A percentile compares a stretch with the other conserved stretches of the same genome.
Evolutionary conservation across 2,797 vertebrate genomes (phyloP).

Genomic region (Chelonia mydas): DNA sequence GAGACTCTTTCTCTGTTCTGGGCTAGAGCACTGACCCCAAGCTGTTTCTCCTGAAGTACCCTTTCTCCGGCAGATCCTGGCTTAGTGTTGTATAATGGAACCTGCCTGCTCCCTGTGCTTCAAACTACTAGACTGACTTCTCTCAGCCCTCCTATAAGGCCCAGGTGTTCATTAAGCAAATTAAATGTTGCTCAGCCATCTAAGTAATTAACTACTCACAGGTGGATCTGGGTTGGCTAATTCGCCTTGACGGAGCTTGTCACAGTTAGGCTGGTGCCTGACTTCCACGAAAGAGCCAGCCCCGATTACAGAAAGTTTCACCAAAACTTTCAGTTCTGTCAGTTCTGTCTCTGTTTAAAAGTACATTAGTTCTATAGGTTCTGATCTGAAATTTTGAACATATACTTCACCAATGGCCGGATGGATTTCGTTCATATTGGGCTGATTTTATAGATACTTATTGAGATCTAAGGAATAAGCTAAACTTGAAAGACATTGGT

Average conservation of each 20-base stretch:
- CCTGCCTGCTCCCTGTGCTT: background rate
- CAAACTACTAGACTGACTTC: background rate
- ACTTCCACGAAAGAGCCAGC: background rate
- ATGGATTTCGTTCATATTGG: background rate
- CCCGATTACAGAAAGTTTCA: background rate
- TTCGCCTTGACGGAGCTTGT: background rate
- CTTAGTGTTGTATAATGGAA: background rate
- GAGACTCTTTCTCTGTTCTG: background rate
- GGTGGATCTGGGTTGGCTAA: background rate
- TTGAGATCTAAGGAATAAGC: background rate
- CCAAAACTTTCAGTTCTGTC: background rate
- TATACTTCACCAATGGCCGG: background rate
- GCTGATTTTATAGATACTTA: background rate
- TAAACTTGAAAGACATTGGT: background rate
- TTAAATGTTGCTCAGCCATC: too few relatives aligned
- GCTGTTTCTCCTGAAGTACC: background rate
- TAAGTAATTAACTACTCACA: background rate
- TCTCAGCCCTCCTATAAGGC: background rate
- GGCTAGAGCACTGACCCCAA: background rate
- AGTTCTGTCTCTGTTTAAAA: background rate
- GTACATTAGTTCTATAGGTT: background rate
- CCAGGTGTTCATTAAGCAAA: too few relatives aligned
- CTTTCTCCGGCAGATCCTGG: background rate
- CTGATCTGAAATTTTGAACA: background rate
- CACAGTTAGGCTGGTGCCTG: background rate